Percentiles rank a stretch among this genome's conserved stretches.
phyloP scores from a whole-genome alignment of 2,113 vertebrate genomes.

The Seriola quinqueradiata region DNA sequence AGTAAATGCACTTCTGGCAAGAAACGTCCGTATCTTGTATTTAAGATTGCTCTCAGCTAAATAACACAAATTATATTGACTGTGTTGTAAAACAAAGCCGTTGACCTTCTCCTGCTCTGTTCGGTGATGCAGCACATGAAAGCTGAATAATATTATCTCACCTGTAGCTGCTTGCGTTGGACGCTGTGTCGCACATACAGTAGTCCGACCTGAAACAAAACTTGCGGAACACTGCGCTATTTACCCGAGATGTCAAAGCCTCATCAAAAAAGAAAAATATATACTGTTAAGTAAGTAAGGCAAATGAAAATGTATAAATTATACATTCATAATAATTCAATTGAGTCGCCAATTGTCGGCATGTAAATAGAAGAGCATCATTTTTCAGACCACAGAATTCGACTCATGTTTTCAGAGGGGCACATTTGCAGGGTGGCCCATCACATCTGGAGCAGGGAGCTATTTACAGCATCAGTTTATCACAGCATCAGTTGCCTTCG shows the following conservation, averaged over 20 bases:
- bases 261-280: too few relatives aligned
- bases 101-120: slow-evolving; percentile 40
- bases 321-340: neutral
- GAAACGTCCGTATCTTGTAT: neutral
- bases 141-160: slow-evolving; percentile 19
- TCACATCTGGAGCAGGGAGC: slow-evolving; percentile 50
- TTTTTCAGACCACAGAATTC: neutral
- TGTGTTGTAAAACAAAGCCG: neutral
- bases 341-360: neutral
- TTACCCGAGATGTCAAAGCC: neutral
- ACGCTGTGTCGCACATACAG: slow-evolving; percentile 46
- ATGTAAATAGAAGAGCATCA: neutral
- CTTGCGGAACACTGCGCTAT: neutral
- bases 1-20: neutral
- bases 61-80: neutral
- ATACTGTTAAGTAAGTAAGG: rapidly evolving
- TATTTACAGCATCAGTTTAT: slow-evolving; percentile 61
- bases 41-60: rapidly evolving
- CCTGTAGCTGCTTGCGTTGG: slow-evolving; percentile 42
- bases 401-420: slow-evolving; percentile 56
- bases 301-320: rapidly evolving
- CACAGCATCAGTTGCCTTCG: slow-evolving; percentile 43
- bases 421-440: slow-evolving; percentile 41
- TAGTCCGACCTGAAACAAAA: slow-evolving; percentile 68
- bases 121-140: neutral